Evolutionary conservation across 2,113 vertebrate species (phyloP).

Genomic region (Antechinus flavipes): DNA sequence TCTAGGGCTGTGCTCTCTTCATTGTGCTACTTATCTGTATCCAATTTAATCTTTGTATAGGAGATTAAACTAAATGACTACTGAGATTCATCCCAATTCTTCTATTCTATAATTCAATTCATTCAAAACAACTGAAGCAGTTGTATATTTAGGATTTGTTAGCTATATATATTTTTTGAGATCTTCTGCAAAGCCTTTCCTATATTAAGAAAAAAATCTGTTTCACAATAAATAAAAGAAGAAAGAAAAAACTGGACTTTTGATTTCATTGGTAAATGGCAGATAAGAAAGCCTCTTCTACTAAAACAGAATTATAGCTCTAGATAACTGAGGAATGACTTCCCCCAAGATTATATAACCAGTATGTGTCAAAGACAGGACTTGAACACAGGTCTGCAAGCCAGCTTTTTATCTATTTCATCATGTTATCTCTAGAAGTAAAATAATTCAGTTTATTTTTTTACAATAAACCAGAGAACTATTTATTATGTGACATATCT

Average conservation of each 20-base stretch:
- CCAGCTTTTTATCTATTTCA: not conserved
- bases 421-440: not conserved
- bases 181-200: not conserved
- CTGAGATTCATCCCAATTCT: not conserved
- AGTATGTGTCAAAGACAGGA: not conserved
- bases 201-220: not conserved
- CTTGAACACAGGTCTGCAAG: not conserved
- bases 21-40: no score
- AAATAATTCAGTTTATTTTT: not conserved
- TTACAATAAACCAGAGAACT: not conserved
- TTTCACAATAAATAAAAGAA: not conserved
- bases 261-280: not conserved
- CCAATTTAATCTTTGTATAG: not conserved
- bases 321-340: not conserved
- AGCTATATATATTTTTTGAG: not conserved
- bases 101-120: not conserved
- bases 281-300: not conserved
- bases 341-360: not conserved
- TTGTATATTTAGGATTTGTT: not conserved
- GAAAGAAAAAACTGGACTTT: not conserved
- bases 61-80: not conserved
- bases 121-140: not conserved
- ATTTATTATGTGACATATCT: not conserved
- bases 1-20: no score
- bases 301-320: not conserved